Conservation (phyloP, 2,797 vertebrate genomes). For the Dendrocincla tyrannina region DNA sequence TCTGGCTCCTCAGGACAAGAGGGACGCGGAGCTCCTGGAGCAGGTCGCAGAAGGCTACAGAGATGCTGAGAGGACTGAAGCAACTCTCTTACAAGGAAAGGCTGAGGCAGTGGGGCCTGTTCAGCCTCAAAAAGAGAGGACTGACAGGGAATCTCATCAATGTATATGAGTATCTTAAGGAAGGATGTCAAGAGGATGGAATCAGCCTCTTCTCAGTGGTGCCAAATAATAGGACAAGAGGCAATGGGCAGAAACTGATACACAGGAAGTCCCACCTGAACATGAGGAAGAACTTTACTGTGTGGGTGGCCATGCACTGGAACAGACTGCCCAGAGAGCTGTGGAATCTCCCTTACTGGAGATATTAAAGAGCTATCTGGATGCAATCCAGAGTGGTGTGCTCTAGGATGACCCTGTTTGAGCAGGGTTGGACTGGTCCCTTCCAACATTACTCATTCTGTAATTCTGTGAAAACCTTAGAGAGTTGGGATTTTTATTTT, state of each 20-base stretch:
- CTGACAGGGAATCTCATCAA: neutral
- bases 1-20: neutral
- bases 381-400: neutral
- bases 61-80: neutral
- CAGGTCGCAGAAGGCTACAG: accelerated
- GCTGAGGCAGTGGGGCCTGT: neutral
- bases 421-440: no score
- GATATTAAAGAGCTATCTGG: neutral
- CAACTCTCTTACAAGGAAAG: neutral
- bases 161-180: neutral
- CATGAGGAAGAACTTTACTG: neutral
- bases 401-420: neutral
- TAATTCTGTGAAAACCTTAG: neutral
- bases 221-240: neutral
- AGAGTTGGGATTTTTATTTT: neutral
- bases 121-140: neutral
- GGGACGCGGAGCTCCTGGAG: neutral
- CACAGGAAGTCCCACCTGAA: neutral
- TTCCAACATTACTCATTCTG: no score
- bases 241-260: neutral
- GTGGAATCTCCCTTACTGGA: neutral
- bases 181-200: neutral
- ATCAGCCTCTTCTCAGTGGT: neutral
- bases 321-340: neutral
- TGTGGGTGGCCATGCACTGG: accelerated